Base-by-base conservation (phyloP, 53 echinoderm and acorn worm species). In the Patiria pectinifera region DNA sequence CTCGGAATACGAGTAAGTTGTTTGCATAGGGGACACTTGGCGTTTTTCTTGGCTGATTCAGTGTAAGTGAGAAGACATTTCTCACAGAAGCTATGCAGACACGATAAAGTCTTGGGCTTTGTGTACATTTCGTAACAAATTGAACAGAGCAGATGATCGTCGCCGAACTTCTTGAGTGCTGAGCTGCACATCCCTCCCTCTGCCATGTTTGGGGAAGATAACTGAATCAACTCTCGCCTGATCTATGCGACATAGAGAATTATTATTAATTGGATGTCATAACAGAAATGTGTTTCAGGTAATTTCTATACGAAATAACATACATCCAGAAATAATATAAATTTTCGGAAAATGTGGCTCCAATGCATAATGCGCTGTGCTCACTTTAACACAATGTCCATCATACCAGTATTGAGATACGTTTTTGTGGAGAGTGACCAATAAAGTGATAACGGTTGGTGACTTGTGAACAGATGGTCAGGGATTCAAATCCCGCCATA, bases 81-180 rank as follows among this genome's bases (percentile, higher is more conserved):
- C 19, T 72, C 72, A 72, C 72, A 72, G 19, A 72, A 72, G 72
- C 72, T 72, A n/a, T 72, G 72, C 72, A 23, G 72, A 8, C 72
- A 72, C 1, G 2, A 3, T 23, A 72, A 19, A 18, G 24, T 23
- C 24, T 72, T 72, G 8, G 72, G 72, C 4, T 72, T 72, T 8
- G 13, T 11, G 24, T 72, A 72, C n/a, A 72, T 23, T n/a, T 72
- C 72, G 8, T 4, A 23, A 72, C 72, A 72, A 72, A 72, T 72
- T 72, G 72, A 72, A 72, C 72, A 72, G 1, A 23, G n/a, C 3
- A 72, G 23, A 72, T 72, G 72, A 11, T 23, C 8, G 2, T 72
- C 72, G 3, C 72, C 23, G 23, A 72, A 72, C n/a, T 72, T 6
- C 72, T 19, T 72, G 3, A 72, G 24, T 2, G 63, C 9, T 63